Conservation (phyloP, 2,888 invertebrate genomes). For the Oscheius sp. region DNA sequence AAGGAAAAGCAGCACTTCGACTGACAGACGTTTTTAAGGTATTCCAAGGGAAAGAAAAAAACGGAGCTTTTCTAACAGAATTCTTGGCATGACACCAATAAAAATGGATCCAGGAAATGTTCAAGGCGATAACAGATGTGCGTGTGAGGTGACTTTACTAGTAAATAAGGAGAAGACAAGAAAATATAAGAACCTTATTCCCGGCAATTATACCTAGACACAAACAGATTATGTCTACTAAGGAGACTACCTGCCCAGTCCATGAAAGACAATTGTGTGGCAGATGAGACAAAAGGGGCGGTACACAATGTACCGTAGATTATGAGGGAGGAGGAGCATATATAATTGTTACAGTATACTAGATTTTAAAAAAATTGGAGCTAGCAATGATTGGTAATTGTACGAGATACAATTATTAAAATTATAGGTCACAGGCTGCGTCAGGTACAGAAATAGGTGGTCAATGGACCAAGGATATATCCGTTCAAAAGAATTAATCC, state of each 20-base stretch:
- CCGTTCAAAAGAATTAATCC: too few relatives aligned
- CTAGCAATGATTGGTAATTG: not conserved
- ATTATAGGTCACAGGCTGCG: slow-evolving; percentile 14
- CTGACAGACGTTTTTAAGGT: slow-evolving; percentile 22
- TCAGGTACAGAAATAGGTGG: not conserved
- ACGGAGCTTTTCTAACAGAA: too few relatives aligned
- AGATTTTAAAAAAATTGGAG: not conserved
- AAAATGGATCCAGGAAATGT: slow-evolving; percentile 9
- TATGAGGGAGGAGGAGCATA: not conserved
- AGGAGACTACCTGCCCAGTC: slow-evolving; percentile 4
- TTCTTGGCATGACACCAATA: not conserved
- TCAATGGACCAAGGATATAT: too few relatives aligned
- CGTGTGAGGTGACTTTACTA: slow-evolving; percentile 8
- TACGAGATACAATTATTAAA: slow-evolving; percentile 22
- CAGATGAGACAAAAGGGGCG: slow-evolving; percentile 13
- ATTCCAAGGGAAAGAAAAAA: not conserved
- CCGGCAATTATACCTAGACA: slow-evolving; percentile 2
- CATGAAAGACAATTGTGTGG: not conserved
- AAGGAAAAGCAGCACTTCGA: not conserved
- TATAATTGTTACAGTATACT: slow-evolving; percentile 7
- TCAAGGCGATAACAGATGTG: slow-evolving; percentile 17
- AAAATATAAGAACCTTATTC: slow-evolving; percentile 4
- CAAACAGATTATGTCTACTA: slow-evolving; percentile 25
- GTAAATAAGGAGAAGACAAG: not conserved
- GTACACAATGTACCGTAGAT: not conserved